These are phyloP conservation scores for Lampropteryx suffumata DNA, from an alignment of 2,888 invertebrate genomes.

Conservation along the genomic window DNA sequence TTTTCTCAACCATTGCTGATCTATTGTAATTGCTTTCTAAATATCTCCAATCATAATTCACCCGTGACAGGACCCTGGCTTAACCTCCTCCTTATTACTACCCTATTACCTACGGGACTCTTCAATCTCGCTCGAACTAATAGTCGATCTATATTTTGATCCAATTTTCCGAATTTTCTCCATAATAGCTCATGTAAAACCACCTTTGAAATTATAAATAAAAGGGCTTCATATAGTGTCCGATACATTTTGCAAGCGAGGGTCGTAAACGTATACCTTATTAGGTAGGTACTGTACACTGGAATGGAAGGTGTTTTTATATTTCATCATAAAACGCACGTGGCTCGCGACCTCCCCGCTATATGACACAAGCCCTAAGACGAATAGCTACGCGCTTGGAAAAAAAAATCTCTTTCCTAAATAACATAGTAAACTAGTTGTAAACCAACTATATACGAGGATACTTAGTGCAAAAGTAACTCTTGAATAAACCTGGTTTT, in stretches of 20 bases:
- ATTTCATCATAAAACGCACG: slow-evolving; percentile 65
- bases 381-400: slow-evolving; percentile 6
- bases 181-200: slow-evolving; percentile 14
- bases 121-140: slow-evolving; percentile 28
- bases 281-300: slow-evolving; percentile 41
- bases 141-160: slow-evolving; percentile 28
- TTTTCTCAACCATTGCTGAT: slow-evolving; percentile 20
- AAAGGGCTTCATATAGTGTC: slow-evolving; percentile 22
- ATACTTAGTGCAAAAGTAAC: too few species aligned
- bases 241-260: slow-evolving; percentile 12
- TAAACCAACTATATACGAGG: too few species aligned
- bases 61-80: slow-evolving; percentile 18
- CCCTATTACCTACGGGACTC: slow-evolving; percentile 28
- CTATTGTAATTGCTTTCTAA: slow-evolving; percentile 31
- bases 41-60: slow-evolving; percentile 31
- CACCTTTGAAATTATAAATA: slow-evolving; percentile 24
- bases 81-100: slow-evolving; percentile 30
- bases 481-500: too few species aligned
- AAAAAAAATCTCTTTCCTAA: slow-evolving; percentile 1
- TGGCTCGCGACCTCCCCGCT: slow-evolving; percentile 44
- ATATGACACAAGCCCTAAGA: slow-evolving; percentile 32
- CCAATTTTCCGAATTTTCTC: slow-evolving; percentile 23
- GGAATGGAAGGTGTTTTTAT: slow-evolving; percentile 60
- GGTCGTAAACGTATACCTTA: slow-evolving; percentile 20
- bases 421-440: too few species aligned